Evolutionary conservation across 2,113 vertebrate genomes (phyloP).

Genomic region (Promerops cafer): DNA sequence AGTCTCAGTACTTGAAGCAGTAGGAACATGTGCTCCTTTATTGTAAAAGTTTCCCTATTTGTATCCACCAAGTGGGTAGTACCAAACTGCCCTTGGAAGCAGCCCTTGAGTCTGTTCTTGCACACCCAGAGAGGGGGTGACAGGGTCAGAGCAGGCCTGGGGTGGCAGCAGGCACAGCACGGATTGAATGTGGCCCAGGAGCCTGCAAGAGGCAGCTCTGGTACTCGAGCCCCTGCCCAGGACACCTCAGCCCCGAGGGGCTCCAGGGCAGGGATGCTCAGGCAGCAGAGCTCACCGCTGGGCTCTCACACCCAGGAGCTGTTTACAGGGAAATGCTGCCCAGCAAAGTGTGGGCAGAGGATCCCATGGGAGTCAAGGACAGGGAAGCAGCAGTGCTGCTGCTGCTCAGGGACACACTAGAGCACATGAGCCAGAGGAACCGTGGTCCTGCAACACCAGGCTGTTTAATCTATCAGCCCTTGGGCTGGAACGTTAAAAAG

Average conservation of each 20-base stretch:
- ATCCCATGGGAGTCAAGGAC: neutral
- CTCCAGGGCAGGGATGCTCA: neutral
- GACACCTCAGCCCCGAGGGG: neutral
- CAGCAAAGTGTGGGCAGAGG: neutral
- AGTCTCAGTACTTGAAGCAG: neutral
- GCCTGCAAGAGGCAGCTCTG: neutral
- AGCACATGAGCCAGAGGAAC: neutral
- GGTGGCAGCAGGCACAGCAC: neutral
- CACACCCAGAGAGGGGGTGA: accelerated
- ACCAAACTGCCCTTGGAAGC: no score
- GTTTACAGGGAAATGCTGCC: neutral
- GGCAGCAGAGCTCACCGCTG: neutral
- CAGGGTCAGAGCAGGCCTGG: accelerated
- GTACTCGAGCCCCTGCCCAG: neutral
- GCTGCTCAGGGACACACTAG: neutral
- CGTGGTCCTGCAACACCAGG: accelerated
- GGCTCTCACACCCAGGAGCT: neutral
- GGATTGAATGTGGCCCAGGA: accelerated
- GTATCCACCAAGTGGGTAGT: accelerated
- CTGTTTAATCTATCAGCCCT: neutral
- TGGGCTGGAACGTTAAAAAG: accelerated
- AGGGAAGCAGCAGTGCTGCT: neutral
- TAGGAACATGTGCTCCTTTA: neutral
- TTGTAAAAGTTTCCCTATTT: accelerated
- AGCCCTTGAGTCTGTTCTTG: neutral